Evolutionary conservation across 2,888 invertebrate species (phyloP).

Genomic region (Stenodema calcarata): DNA sequence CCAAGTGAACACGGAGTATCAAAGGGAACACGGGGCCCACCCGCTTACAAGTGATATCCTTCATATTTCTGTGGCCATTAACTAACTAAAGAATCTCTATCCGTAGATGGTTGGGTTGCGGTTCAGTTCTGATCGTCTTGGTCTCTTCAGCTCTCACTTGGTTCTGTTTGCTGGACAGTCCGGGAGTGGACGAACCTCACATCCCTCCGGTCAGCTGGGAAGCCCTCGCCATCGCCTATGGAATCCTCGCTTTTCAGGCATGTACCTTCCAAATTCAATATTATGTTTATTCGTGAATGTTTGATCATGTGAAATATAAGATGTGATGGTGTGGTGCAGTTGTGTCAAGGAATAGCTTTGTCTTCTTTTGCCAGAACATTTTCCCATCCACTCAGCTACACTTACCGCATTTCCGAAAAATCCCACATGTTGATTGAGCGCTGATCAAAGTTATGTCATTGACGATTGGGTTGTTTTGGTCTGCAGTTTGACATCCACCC

Average conservation of each 20-base stretch:
- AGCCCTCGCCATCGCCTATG: conserved; percentile 62
- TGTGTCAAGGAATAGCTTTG: no score
- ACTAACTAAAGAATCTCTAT: not conserved
- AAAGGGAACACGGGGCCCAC: no score
- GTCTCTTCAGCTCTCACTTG: conserved; percentile 72
- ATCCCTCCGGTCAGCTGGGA: conserved; percentile 62
- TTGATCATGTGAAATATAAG: no score
- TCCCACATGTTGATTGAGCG: not conserved
- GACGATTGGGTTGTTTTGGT: no score
- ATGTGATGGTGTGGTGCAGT: no score
- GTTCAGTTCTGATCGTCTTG: conserved; percentile 70
- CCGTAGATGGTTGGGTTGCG: not conserved
- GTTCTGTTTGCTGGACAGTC: conserved; percentile 69
- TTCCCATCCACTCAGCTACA: no score
- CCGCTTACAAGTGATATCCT: no score
- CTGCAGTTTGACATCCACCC: conserved; percentile 80
- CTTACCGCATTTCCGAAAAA: no score
- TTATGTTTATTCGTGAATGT: no score
- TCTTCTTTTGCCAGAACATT: no score
- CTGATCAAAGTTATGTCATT: not conserved
- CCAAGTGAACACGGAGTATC: no score
- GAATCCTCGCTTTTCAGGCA: conserved; percentile 62
- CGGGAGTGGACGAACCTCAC: conserved; percentile 58
- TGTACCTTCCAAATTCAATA: not conserved
- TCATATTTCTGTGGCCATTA: not conserved